Evolutionary conservation across 2,113 vertebrate genomes (phyloP).

Genomic region (Hystrix brachyura): DNA sequence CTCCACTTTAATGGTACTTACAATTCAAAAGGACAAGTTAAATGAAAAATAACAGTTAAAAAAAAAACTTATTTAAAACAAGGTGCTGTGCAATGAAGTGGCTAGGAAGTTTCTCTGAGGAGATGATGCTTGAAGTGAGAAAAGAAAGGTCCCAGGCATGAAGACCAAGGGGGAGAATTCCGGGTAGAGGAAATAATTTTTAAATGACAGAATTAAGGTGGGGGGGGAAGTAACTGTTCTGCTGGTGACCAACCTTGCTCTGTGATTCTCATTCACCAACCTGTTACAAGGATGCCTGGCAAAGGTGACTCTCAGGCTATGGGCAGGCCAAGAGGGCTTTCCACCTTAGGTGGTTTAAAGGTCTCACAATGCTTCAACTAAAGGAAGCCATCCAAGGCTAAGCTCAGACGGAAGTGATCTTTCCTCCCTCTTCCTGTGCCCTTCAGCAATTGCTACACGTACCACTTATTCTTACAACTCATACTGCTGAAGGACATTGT

Average conservation of each 20-base stretch:
- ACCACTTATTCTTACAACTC: not conserved
- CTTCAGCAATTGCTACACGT: not conserved
- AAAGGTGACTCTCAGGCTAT: not conserved
- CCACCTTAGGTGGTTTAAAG: not conserved
- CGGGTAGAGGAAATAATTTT: not conserved
- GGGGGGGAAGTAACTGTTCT: not conserved
- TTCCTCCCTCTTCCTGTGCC: not conserved
- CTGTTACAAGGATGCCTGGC: not conserved
- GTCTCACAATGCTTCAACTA: not conserved
- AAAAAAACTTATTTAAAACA: not conserved
- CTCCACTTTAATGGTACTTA: conserved; percentile 5
- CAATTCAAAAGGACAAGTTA: not conserved
- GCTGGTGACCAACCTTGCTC: not conserved
- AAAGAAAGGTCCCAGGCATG: not conserved
- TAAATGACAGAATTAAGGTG: not conserved
- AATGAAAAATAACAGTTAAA: not conserved
- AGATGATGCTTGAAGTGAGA: conserved; percentile 14
- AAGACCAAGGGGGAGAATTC: not conserved
- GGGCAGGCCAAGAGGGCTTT: not conserved
- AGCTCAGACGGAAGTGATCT: not conserved
- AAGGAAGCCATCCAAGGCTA: not conserved
- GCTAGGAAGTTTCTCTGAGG: not conserved
- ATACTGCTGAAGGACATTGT: not conserved
- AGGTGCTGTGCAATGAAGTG: not conserved
- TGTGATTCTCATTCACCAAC: not conserved